A percentile compares a stretch with the other conserved stretches of the same genome.
These are phyloP conservation scores for Hyperoplus lanceolatus DNA, from an alignment of 2,797 vertebrate species.

Conservation along the genomic window DNA sequence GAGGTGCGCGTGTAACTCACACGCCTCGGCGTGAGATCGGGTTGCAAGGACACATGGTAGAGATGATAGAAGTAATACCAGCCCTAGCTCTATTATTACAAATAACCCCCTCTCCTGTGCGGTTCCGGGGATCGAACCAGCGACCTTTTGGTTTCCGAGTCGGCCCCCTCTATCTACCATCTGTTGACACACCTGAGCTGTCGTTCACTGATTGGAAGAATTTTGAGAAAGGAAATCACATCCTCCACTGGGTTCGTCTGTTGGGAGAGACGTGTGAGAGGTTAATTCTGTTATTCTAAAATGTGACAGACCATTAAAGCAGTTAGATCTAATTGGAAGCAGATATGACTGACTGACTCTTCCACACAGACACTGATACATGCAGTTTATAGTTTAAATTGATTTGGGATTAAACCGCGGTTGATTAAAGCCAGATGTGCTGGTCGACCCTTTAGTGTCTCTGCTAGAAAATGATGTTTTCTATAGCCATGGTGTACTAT, in stretches of 20 bases:
- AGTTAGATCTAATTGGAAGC: conserved; percentile 26
- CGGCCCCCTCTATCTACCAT: too few species aligned
- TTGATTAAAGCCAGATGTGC: conserved; percentile 34
- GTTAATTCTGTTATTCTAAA: conserved; percentile 11
- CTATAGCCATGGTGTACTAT: not conserved
- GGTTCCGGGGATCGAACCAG: too few species aligned
- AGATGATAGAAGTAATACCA: too few species aligned
- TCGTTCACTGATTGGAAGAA: not conserved
- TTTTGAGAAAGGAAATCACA: not conserved
- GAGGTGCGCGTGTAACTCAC: too few species aligned
- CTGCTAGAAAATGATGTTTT: not conserved
- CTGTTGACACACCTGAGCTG: conserved; percentile 29
- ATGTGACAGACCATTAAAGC: conserved; percentile 23
- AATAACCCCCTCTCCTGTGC: too few species aligned
- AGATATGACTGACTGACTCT: conserved; percentile 6
- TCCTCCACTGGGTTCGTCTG: not conserved
- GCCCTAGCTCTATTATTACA: too few species aligned
- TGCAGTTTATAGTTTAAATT: not conserved
- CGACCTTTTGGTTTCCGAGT: too few species aligned
- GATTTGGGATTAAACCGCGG: conserved; percentile 12
- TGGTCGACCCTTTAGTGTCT: not conserved
- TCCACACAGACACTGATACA: conserved; percentile 11
- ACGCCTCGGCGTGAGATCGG: too few species aligned
- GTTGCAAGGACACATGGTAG: too few species aligned
- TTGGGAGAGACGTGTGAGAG: not conserved